phyloP scores from a whole-genome alignment of 2,797 vertebrate species.

The Kryptopterus vitreolus region DNA sequence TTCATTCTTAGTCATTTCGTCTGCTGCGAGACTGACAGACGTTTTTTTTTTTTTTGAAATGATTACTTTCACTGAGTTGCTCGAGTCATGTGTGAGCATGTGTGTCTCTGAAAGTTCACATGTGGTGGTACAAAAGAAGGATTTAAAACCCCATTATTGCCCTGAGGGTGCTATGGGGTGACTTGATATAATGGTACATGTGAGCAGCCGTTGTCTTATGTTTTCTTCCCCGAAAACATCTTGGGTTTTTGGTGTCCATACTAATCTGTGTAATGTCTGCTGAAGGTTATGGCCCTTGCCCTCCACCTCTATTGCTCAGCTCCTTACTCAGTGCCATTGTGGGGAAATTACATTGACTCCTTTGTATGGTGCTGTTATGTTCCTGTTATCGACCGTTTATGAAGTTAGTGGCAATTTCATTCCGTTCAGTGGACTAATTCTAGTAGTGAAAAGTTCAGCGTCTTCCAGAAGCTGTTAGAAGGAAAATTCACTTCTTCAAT shows the following conservation, averaged over 20 bases:
- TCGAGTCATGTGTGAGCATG: slow-evolving; percentile 8
- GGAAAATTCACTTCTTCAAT: not conserved
- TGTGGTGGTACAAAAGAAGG: slow-evolving; percentile 41
- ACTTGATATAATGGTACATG: slow-evolving; percentile 34
- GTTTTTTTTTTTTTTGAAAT: not conserved
- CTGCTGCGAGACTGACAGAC: not conserved
- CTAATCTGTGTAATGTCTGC: slow-evolving; percentile 4
- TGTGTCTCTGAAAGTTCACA: slow-evolving; percentile 8
- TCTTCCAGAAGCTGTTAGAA: not conserved
- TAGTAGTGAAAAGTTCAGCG: not conserved
- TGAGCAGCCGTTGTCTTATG: slow-evolving; percentile 22
- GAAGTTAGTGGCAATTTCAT: slow-evolving; percentile 1
- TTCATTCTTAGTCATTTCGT: not conserved
- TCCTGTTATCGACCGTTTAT: not conserved
- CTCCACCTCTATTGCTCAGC: slow-evolving; percentile 23
- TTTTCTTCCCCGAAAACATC: not conserved
- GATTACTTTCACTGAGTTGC: slow-evolving; percentile 10
- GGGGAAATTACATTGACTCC: slow-evolving; percentile 20
- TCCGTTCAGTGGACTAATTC: not conserved
- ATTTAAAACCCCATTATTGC: slow-evolving; percentile 22
- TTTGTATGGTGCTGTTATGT: slow-evolving; percentile 4
- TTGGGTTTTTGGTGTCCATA: slow-evolving; percentile 7
- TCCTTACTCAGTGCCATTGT: slow-evolving; percentile 24
- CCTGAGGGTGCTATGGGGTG: slow-evolving; percentile 36
- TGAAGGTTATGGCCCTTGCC: slow-evolving; percentile 25